phyloP scores from a whole-genome alignment of 2,797 vertebrate species.

The Aotus griseimembra region DNA sequence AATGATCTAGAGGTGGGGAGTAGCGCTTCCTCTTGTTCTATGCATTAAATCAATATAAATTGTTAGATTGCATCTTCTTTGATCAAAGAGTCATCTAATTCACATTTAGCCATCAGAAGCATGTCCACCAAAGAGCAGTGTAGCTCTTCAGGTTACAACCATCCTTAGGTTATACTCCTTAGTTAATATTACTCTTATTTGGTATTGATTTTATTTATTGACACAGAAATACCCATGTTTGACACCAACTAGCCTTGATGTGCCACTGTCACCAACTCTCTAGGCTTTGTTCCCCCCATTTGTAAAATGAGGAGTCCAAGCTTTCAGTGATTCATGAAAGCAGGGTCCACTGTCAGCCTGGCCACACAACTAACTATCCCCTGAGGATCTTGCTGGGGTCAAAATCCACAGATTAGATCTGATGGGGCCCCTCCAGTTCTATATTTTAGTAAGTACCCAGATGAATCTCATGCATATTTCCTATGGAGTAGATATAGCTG shows the following conservation, averaged over 20 bases:
- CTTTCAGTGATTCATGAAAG: not conserved
- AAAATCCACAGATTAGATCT: not conserved
- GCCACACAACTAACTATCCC: not conserved
- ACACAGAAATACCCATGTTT: not conserved
- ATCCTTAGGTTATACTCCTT: not conserved
- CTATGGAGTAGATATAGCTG: not conserved
- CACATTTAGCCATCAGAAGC: conserved; percentile 51
- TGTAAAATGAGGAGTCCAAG: not conserved
- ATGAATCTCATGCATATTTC: not conserved
- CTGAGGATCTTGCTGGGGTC: not conserved
- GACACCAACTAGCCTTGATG: not conserved
- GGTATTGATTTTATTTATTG: not conserved
- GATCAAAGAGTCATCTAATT: conserved; percentile 35
- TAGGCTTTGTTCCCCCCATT: not conserved
- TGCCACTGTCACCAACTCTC: not conserved
- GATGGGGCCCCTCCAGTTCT: not conserved
- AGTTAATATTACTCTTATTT: not conserved
- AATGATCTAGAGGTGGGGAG: conserved; percentile 39
- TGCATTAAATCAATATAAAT: conserved; percentile 20
- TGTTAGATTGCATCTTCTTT: conserved; percentile 43
- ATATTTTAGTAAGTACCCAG: not conserved
- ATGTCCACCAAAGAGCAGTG: not conserved
- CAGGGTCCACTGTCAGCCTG: not conserved
- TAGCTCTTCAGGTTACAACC: not conserved
- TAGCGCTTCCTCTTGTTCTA: conserved; percentile 48